phyloP scores from a whole-genome alignment of 1,140 invertebrate genomes.

The Ceratosolen solmsi region DNA sequence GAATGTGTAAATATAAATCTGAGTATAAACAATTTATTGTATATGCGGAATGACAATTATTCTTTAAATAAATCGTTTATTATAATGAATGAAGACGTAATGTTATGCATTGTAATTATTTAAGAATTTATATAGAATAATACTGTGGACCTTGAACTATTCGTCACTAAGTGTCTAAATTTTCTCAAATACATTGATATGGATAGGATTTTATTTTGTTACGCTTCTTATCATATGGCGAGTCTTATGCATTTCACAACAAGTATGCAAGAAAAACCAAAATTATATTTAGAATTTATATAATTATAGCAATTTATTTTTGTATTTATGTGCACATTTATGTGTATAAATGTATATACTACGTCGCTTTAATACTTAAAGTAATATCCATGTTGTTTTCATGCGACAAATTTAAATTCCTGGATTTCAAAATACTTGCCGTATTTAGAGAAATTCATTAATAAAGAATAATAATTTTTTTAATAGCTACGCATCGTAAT shows the following conservation, averaged over 20 bases:
- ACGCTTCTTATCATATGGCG: too few species aligned
- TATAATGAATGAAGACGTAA: background rate
- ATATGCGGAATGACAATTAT: background rate
- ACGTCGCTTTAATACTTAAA: background rate
- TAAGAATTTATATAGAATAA: too few species aligned
- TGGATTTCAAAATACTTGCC: background rate
- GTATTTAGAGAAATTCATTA: background rate
- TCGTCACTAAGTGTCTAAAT: too few species aligned
- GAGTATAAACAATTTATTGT: conserved; percentile 33
- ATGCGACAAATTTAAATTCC: background rate
- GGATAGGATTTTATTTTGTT: too few species aligned
- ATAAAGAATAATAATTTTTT: background rate
- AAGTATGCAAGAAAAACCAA: too few species aligned
- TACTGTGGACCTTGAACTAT: too few species aligned
- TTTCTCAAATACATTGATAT: too few species aligned
- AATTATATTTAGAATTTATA: too few species aligned
- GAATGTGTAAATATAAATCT: background rate
- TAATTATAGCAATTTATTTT: background rate
- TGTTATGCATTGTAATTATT: too few species aligned
- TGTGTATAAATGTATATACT: background rate
- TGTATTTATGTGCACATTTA: background rate
- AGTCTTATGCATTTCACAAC: too few species aligned
- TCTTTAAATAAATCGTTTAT: background rate
- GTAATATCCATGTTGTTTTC: background rate
- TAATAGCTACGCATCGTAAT: too few species aligned